Evolutionary conservation across 2,888 invertebrate genomes (phyloP).

Genomic region (Cantharis rustica): DNA sequence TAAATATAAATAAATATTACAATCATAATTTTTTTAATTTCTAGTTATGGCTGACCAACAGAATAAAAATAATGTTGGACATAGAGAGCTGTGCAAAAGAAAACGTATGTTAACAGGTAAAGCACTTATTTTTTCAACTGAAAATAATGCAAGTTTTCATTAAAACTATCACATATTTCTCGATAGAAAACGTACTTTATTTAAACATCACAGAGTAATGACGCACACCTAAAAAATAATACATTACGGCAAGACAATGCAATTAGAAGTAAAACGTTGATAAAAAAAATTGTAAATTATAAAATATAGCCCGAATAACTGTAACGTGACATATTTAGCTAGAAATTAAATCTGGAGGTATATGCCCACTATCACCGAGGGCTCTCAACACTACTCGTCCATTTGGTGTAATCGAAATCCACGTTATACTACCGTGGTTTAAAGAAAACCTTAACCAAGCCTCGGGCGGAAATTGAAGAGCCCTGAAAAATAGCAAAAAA

Average conservation of each 20-base stretch:
- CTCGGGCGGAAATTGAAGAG: conserved; percentile 95
- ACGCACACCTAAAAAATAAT: not conserved
- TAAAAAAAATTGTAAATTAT: not conserved
- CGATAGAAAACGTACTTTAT: not conserved
- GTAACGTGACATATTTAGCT: conserved; percentile 43
- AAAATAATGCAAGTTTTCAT: not conserved
- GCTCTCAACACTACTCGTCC: conserved; percentile 83
- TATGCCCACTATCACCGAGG: conserved; percentile 89
- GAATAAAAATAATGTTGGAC: too few species aligned
- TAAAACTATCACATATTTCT: not conserved
- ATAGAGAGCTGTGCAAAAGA: too few species aligned
- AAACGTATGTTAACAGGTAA: too few species aligned
- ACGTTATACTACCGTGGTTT: conserved; percentile 92
- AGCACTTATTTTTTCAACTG: too few species aligned
- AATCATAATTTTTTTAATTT: too few species aligned
- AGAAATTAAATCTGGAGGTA: conserved; percentile 76
- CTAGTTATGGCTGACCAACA: too few species aligned
- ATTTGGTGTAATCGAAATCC: conserved; percentile 82
- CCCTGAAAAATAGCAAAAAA: conserved; percentile 64
- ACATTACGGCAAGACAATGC: not conserved
- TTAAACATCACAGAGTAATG: not conserved
- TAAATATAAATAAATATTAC: too few species aligned
- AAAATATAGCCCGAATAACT: not conserved
- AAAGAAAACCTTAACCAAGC: conserved; percentile 93
- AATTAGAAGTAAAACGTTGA: not conserved